These are phyloP conservation scores for Elephas maximus DNA, from an alignment of 2,113 vertebrate species.

Conservation along the genomic window DNA sequence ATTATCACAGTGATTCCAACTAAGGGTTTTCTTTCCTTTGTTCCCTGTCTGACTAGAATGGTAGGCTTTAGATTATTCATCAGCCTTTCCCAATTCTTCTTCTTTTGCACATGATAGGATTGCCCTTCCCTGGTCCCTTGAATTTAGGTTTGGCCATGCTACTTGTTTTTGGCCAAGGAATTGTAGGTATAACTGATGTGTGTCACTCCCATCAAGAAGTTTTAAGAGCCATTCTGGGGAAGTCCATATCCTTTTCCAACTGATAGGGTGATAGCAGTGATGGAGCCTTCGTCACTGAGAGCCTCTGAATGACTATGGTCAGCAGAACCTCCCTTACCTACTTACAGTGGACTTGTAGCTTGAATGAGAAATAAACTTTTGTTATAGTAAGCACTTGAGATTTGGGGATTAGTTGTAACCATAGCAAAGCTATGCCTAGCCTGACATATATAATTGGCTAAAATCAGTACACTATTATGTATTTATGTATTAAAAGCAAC, in stretches of 20 bases:
- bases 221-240: not conserved
- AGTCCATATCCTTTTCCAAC: not conserved
- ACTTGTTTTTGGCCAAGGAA: not conserved
- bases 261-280: not conserved
- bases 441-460: not conserved
- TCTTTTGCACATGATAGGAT: not conserved
- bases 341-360: not conserved
- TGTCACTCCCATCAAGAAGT: not conserved
- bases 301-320: not conserved
- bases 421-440: not conserved
- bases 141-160: not conserved
- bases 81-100: not conserved
- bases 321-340: not conserved
- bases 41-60: not conserved
- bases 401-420: not conserved
- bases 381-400: not conserved
- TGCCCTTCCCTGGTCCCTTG: not conserved
- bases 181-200: not conserved
- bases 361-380: not conserved
- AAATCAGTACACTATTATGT: not conserved
- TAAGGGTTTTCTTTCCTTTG: not conserved
- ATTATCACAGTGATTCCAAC: not conserved
- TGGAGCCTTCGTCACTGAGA: too few relatives aligned
- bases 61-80: not conserved
- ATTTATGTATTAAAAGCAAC: too few relatives aligned